phyloP scores from a whole-genome alignment of 2,797 vertebrate genomes.

The Salarias fasciatus region DNA sequence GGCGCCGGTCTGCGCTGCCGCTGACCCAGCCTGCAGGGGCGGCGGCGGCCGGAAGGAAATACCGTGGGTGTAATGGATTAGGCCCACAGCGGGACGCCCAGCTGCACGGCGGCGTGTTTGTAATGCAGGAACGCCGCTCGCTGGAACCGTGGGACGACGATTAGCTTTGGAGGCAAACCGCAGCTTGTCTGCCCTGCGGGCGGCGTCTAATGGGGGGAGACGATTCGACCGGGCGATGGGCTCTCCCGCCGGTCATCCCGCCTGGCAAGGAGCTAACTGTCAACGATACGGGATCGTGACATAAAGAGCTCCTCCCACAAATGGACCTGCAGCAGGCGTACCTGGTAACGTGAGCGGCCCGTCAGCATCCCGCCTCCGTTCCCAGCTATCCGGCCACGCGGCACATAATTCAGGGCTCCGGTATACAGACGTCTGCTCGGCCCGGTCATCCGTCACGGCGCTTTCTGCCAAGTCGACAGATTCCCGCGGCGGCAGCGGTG shows the following conservation, averaged over 20 bases:
- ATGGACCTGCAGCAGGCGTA: constrained; percentile 47
- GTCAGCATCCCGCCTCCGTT: constrained; percentile 35
- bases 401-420: constrained; percentile 70
- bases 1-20: constrained; percentile 17
- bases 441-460: constrained; percentile 62
- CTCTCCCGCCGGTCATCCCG: constrained; percentile 9
- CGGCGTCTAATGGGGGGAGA: constrained; percentile 46
- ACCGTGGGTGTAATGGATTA: constrained; percentile 59
- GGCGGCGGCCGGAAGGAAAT: constrained; percentile 33
- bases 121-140: constrained; percentile 57
- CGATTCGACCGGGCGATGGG: constrained; percentile 42
- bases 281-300: constrained; percentile 13
- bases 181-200: constrained; percentile 58
- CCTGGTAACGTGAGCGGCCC: constrained; percentile 44
- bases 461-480: constrained; percentile 74
- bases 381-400: constrained; percentile 72
- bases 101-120: constrained; percentile 50
- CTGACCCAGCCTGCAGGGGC: constrained; percentile 36
- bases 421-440: constrained; percentile 59
- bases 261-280: constrained; percentile 9
- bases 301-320: constrained; percentile 20
- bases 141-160: constrained; percentile 53
- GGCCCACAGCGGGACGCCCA: constrained; percentile 53
- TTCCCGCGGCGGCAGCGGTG: constrained; percentile 52
- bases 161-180: constrained; percentile 63